Evolutionary conservation across 2,888 invertebrate species (phyloP).

Genomic region (Plagodis dolabraria): DNA sequence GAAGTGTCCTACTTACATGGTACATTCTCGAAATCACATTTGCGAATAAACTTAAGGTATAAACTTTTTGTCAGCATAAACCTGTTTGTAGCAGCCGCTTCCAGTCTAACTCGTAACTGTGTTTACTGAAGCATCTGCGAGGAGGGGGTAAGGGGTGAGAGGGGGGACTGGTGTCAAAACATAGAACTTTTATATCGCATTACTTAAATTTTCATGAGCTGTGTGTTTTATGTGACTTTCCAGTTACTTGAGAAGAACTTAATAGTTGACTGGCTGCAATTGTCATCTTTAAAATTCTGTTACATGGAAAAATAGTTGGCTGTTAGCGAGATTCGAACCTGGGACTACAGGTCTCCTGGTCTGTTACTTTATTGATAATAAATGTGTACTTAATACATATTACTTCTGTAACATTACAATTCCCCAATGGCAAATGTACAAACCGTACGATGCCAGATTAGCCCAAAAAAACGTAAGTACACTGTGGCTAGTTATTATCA

Average conservation of each 20-base stretch:
- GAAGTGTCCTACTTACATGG: slow-evolving; percentile 2
- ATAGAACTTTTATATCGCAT: slow-evolving; percentile 29
- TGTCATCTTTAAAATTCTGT: too few relatives aligned
- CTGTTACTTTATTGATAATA: too few relatives aligned
- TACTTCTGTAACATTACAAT: too few relatives aligned
- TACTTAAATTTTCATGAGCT: slow-evolving; percentile 24
- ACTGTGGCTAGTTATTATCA: too few relatives aligned
- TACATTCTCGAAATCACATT: slow-evolving; percentile 19
- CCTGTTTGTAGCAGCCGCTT: slow-evolving; percentile 23
- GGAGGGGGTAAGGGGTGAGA: neutral
- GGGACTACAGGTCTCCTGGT: too few relatives aligned
- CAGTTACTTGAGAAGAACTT: neutral
- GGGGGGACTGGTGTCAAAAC: slow-evolving; percentile 25
- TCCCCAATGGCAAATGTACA: too few relatives aligned
- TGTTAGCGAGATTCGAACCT: too few relatives aligned
- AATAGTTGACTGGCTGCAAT: too few relatives aligned
- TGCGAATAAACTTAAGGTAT: slow-evolving; percentile 16
- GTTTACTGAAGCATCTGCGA: slow-evolving; percentile 18
- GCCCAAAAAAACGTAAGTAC: too few relatives aligned
- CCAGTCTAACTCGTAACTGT: slow-evolving; percentile 24
- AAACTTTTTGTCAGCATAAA: slow-evolving; percentile 25
- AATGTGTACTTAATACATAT: too few relatives aligned
- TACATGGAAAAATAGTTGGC: too few relatives aligned
- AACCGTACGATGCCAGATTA: too few relatives aligned
- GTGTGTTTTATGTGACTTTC: slow-evolving; percentile 8